A percentile compares a stretch with the other conserved stretches of the same genome.
These are phyloP conservation scores for Brachionus koreanus DNA, from an alignment of 1,140 invertebrate genomes.

Conservation along the genomic window DNA sequence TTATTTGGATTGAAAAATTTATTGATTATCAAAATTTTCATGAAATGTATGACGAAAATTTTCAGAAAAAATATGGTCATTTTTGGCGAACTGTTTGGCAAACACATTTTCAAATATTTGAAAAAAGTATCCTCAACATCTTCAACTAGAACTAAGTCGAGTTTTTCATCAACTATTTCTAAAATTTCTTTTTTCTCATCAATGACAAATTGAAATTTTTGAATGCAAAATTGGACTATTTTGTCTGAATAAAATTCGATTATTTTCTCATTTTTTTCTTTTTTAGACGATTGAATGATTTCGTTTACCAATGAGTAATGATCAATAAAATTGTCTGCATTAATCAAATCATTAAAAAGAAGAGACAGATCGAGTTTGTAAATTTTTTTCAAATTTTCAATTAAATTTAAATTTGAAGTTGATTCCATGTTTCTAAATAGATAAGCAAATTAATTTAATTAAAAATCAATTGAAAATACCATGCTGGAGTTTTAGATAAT, in stretches of 20 bases:
- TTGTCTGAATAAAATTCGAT: background rate
- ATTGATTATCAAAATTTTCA: background rate
- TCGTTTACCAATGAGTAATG: background rate
- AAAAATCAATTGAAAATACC: background rate
- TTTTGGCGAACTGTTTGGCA: background rate
- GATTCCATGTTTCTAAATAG: background rate
- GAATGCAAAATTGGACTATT: slow-evolving; percentile 28
- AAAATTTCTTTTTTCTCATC: background rate
- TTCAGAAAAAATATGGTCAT: background rate
- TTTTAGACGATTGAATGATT: background rate
- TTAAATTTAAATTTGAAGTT: background rate
- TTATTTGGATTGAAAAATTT: background rate
- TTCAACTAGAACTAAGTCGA: background rate
- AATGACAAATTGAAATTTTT: slow-evolving; percentile 5
- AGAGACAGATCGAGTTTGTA: slow-evolving; percentile 25
- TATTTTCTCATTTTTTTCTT: background rate
- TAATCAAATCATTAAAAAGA: slow-evolving; percentile 18
- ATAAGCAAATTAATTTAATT: too few relatives aligned
- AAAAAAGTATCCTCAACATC: background rate
- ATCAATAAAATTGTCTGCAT: slow-evolving; percentile 9
- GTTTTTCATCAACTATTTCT: background rate
- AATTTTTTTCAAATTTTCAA: slow-evolving; percentile 33
- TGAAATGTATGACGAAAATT: background rate
- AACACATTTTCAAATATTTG: background rate
- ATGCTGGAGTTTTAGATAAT: background rate